Evolutionary conservation across 2,888 invertebrate species (phyloP).

Genomic region (Artemia sp.): DNA sequence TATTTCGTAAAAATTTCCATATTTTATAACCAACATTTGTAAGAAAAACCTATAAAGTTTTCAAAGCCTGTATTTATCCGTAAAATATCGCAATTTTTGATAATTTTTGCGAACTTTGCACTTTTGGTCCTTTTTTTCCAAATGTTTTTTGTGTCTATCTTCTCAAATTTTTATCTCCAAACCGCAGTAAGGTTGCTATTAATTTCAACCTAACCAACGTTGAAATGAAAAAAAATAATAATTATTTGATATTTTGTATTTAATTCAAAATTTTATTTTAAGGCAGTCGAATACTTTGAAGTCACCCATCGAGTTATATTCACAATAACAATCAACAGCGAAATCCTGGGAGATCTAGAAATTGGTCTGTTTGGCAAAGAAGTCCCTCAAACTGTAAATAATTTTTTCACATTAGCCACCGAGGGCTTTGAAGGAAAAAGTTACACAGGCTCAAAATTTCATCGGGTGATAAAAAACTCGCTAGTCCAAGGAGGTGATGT

Average conservation of each 20-base stretch:
- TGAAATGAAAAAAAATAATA: too few species aligned
- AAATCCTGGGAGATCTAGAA: conserved; percentile 54
- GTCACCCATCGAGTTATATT: conserved; percentile 67
- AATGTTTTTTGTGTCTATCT: too few species aligned
- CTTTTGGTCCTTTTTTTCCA: too few species aligned
- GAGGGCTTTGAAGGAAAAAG: conserved; percentile 54
- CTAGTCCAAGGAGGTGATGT: conserved; percentile 89
- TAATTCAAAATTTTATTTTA: neutral
- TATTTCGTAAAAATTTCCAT: too few species aligned
- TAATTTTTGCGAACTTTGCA: too few species aligned
- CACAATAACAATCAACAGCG: conserved; percentile 55
- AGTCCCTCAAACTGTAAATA: conserved; percentile 66
- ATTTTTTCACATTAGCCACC: conserved; percentile 63
- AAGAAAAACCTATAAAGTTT: too few species aligned
- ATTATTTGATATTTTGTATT: neutral
- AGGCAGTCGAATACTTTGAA: conserved; percentile 39
- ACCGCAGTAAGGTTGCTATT: too few species aligned
- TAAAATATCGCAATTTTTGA: too few species aligned
- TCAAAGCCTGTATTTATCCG: too few species aligned
- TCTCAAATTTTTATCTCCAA: too few species aligned
- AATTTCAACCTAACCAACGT: too few species aligned
- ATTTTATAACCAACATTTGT: too few species aligned
- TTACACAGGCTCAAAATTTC: conserved; percentile 62
- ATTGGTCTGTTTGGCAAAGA: conserved; percentile 76
- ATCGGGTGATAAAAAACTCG: conserved; percentile 69